Evolutionary conservation across 1,140 invertebrate genomes (phyloP), one percentile per base, ranked within the genome.

Genomic region (Mesaphorura yosii): DNA sequence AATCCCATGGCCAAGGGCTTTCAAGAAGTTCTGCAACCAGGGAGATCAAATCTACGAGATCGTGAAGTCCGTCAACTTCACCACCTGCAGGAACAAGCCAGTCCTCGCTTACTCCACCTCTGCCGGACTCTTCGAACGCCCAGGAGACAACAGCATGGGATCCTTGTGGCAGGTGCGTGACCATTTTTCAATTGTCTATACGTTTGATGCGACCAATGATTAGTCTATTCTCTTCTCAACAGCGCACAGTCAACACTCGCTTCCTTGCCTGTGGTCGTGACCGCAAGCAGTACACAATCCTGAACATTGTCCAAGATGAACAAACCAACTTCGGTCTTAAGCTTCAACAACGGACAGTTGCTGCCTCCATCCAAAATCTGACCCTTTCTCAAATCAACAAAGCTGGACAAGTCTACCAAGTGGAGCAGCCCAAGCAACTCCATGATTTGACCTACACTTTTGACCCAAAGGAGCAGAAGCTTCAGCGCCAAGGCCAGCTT

Each of bases 31-130:
- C 46, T 65, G 64, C 46, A 37, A 56, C 4, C 39, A 57, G 6
- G 25, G 51, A 5, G 52, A 57, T n/a, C 59, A 61, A 53, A 53
- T 64, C 51, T 65, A 64, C 51, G 57, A 64, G 22, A 61, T 65
- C 52, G 47, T 51, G 39, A 65, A 65, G 55, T 48, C 53, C 38
- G 47, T 58, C 39, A 63, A 65, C 51, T 64, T 64, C 29, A 61
- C 63, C 53, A 54, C 53, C 27, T 48, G 46, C 46, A 31, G 17
- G 10, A 48, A 48, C 10, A 58, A 60, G 41, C 59, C 63, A 39
- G 56, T 62, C 37, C 51, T 64, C 14, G 58, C 53, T 41, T 53
- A 58, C 55, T 31, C 48, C 17, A 56, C 61, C 15, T 23, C 48
- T n/a, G 55, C 51, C 40, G 15, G 53, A 26, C 23, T 57, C 15